Percentiles rank a stretch among this genome's conserved stretches.
These are phyloP conservation scores for Clarias gariepinus DNA, from an alignment of 2,113 vertebrate species.

Conservation along the genomic window DNA sequence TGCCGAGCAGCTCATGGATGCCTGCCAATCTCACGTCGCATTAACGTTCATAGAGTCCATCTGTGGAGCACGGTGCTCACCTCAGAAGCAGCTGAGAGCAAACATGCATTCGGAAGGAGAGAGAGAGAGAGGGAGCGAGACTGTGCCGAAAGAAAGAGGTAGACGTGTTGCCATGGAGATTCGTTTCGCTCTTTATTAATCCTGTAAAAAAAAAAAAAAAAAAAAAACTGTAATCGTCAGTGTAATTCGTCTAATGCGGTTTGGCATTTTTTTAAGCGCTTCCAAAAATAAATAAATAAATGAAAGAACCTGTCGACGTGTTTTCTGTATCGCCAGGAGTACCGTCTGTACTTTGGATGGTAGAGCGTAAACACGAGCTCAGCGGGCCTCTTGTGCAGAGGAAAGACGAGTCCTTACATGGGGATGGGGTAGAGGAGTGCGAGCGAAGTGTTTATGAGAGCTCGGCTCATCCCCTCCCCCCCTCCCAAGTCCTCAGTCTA, in stretches of 20 bases:
- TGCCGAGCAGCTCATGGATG: conserved; percentile 48
- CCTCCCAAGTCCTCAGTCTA: background rate
- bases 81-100: conserved; percentile 32
- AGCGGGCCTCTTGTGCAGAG: conserved; percentile 17
- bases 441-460: conserved; percentile 34
- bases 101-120: conserved; percentile 13
- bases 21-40: conserved; percentile 48
- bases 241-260: background rate
- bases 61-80: conserved; percentile 34
- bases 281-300: background rate
- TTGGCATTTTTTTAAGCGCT: background rate
- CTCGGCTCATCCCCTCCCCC: conserved; percentile 14
- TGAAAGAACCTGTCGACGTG: background rate
- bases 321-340: background rate
- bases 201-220: background rate
- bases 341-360: background rate
- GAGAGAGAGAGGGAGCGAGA: too few relatives aligned
- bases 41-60: conserved; percentile 44
- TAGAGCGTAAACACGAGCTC: conserved; percentile 35
- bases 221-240: background rate
- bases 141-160: background rate
- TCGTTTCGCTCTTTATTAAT: conserved; percentile 5
- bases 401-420: conserved; percentile 52
- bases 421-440: conserved; percentile 18
- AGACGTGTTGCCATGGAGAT: conserved; percentile 39